Base-by-base conservation (phyloP, 2,113 vertebrate species). In the Gymnocephalus cernua region DNA sequence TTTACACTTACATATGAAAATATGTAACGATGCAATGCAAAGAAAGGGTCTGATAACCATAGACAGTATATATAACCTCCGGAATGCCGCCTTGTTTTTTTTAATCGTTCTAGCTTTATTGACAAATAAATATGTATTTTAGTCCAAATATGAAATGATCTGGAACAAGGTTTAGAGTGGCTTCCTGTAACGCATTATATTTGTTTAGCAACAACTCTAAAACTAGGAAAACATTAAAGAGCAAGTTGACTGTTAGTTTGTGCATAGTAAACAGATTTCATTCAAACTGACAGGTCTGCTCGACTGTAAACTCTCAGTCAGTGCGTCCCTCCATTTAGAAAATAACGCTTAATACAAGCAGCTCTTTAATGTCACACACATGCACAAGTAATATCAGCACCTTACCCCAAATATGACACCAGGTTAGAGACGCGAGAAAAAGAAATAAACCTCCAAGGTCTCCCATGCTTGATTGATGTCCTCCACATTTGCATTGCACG, bases 381-480 rank as follows among this genome's bases (percentile, higher is more conserved):
- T 3, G 11, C 14, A n/a, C 4, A 1, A 2, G 8, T 18, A 10
- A n/a, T 1, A 27, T 2, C 21, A 2, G n/a, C 29, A 4, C 4
- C 80, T 59, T 86, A 93, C 92, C 90, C 0, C 6, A 63, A 62
- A 85, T 12, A 13, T 14, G 38, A 53, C 4, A 32, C 12, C 47
- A 88, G 19, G 57, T 47, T 2, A 77, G 21, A 27, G 44, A 41
- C 3, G 47, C n/a, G n/a, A 87, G 15, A 5, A 91, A 32, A 0
- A 91, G 32, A 67, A 82, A 62, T 9, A 64, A 54, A 6, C 1
- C 14, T 74, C 77, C 85, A 83, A 92, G 86, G 84, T 91, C 84
- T 84, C 90, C 91, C 94, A 94, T 94, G 88, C 86, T 90, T 27
- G 19, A 41, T 11, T 41, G 38, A 38, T 54, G 87, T 82, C 85